Conservation (phyloP, 2,113 vertebrate species). For the Xenopus tropicalis region UCB_Xtro_10.0 CM004449.2:41299501-41300000, state of each 20-base stretch:
- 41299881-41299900: constrained; percentile 31
- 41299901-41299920: background rate
- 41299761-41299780: constrained; percentile 20
- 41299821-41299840: constrained; percentile 28
- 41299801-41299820: constrained; percentile 14
- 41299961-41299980: constrained; percentile 31
- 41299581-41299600: no score
- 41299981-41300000: constrained; percentile 30
- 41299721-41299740: background rate
- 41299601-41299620: no score
- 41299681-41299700: constrained; percentile 43
- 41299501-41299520: no score
- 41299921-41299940: constrained; percentile 3
- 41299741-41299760: constrained; percentile 22
- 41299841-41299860: constrained; percentile 22
- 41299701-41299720: background rate
- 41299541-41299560: no score
- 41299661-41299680: background rate
- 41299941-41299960: constrained; percentile 32
- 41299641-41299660: background rate
- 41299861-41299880: constrained; percentile 30
- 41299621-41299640: background rate
- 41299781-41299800: constrained; percentile 30
- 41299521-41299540: no score
- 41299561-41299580: no score